Evolutionary conservation across 2,113 vertebrate genomes (phyloP).

Genomic region (Ondatra zibethicus): DNA sequence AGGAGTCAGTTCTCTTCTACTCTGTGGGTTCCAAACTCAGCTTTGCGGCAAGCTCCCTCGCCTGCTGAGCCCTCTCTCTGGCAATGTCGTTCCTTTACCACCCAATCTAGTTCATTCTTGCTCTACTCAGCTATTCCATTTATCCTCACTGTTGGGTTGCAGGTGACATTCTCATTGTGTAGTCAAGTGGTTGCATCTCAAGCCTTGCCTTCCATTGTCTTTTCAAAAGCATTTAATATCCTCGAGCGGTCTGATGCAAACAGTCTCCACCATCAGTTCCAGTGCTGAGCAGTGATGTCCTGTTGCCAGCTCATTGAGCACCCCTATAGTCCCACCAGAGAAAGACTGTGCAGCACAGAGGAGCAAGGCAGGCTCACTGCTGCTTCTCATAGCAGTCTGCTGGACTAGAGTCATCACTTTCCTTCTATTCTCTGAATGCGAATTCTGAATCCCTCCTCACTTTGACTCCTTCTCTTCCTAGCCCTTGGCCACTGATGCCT

Average conservation of each 20-base stretch:
- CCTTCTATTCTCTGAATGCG: not conserved
- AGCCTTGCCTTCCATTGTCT: not conserved
- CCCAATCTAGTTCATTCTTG: not conserved
- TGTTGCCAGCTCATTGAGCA: not conserved
- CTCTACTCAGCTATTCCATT: not conserved
- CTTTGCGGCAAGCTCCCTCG: not conserved
- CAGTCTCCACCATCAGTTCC: not conserved
- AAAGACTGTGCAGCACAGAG: not conserved
- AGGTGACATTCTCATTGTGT: not conserved
- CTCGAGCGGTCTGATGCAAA: not conserved
- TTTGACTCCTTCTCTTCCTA: not conserved
- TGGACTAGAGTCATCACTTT: not conserved
- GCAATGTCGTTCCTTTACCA: not conserved
- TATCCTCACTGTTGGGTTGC: not conserved
- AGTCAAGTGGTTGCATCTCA: not conserved
- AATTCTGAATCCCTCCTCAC: not conserved
- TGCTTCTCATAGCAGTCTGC: not conserved
- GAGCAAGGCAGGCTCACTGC: not conserved
- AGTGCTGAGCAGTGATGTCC: not conserved
- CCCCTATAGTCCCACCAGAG: not conserved
- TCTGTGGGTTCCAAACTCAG: not conserved
- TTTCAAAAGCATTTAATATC: not conserved
- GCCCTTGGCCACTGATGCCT: not conserved
- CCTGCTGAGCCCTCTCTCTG: not conserved
- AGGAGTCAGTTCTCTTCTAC: not conserved